Evolutionary conservation across 2,888 invertebrate species (phyloP), one percentile per base, ranked within the genome.

Genomic region (Sinelater perroti): DNA sequence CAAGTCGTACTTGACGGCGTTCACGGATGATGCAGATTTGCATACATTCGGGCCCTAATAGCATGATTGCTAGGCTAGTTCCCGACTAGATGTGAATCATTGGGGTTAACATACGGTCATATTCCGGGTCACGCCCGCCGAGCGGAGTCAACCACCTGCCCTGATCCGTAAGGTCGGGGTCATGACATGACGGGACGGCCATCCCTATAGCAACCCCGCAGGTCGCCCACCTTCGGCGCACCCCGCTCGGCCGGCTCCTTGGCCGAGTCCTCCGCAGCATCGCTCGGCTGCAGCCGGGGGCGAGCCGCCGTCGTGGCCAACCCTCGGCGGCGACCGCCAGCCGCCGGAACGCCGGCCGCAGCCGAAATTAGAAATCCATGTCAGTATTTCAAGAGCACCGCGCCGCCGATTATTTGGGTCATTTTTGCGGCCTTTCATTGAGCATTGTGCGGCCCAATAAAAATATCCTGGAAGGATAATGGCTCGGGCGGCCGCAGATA

Each of bases 91-190:
- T 38, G 51, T 60, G 61, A 57, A 53, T 60, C 60, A 60, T 47
- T 40, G 42, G 49, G 40, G 51, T 47, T 56, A 60, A 60, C 30
- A 62, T 42, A 55, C 61, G 62, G 61, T 63, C 62, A 63, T 60
- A 64, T 61, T 57, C 58, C 62, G 52, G 65, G 61, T 60, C 65
- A 64, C 51, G 57, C 54, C 63, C 56, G 58, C 52, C 35, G 36
- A 36, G 49, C 28, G 53, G 60, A 64, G 69, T 70, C 71, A 71
- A 70, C 70, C 68, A 71, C 71, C 70, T 71, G 70, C 68, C 61
- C 62, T 58, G 58, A 56, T 56, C 66, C 42, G 57, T 67, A 67
- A 68, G 71, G 70, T 71, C 70, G 71, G 69, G 71, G 71, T 71
- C 71, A 66, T 70, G 67, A 70, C 69, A 67, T 55, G 68, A 59